These are phyloP conservation scores for Ormyrus labotus DNA, from an alignment of 2,888 invertebrate species.

Conservation along the genomic window DNA sequence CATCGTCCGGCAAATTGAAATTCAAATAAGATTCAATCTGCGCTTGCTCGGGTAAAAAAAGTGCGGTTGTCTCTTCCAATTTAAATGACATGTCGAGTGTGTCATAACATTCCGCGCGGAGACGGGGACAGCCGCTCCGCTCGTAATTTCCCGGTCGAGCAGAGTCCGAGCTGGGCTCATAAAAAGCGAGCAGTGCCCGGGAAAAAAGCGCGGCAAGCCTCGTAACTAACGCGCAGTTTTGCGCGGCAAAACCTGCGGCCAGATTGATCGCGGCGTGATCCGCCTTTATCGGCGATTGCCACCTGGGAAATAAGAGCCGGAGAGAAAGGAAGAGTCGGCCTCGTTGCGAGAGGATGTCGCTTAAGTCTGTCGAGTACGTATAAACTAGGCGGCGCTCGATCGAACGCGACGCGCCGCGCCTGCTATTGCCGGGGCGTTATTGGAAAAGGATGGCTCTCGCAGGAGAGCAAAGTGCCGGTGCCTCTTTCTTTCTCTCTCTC, in stretches of 20 bases:
- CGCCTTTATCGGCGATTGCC: slow-evolving; percentile 43
- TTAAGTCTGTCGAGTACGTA: slow-evolving; percentile 38
- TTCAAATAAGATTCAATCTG: no score
- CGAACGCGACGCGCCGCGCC: background rate
- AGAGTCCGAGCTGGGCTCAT: background rate
- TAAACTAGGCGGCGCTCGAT: slow-evolving; percentile 28
- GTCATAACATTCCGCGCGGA: no score
- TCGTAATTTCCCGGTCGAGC: slow-evolving; percentile 29
- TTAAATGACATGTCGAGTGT: no score
- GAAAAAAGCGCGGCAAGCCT: background rate
- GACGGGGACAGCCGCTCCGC: no score
- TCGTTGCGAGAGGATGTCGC: background rate
- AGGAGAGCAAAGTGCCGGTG: slow-evolving; percentile 23
- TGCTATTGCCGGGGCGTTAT: slow-evolving; percentile 38
- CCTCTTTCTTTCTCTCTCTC: background rate
- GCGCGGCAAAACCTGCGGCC: background rate
- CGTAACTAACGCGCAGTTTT: slow-evolving; percentile 5
- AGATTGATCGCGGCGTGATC: slow-evolving; percentile 50
- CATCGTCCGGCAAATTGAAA: no score
- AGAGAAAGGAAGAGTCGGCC: slow-evolving; percentile 16
- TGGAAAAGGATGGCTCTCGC: slow-evolving; percentile 38
- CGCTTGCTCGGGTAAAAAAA: no score
- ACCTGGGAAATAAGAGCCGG: background rate
- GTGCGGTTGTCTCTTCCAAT: no score
- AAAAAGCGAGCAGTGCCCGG: background rate